Base-by-base conservation (phyloP, 1,140 invertebrate species). In the Calliphora vicina region DNA sequence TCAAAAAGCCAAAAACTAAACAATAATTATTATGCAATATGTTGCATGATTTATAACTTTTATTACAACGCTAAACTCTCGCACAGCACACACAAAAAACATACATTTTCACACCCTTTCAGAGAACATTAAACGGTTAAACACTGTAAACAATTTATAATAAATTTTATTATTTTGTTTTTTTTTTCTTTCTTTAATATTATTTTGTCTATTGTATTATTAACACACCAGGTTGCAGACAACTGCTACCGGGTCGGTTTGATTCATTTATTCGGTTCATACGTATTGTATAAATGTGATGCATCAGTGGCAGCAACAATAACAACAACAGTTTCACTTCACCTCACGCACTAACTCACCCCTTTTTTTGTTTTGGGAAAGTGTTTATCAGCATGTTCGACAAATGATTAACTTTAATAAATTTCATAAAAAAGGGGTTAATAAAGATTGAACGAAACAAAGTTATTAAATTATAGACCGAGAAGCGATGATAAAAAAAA, bases 21-120 rank as follows among this genome's bases (percentile, higher is more conserved):
- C 50, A 61, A 88, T 88, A 87, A 88, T 88, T 88, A 88, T 88
- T 88, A 88, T 88, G 87, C 87, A 88, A 88, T 88, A 88, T 88
- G 87, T 87, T 88, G 87, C 87, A 88, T 88, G 87, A 88, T 88
- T 88, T 88, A 88, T 88, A 86, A 84, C 80, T 85, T 76, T 82
- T 85, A 85, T 74, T 84, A 82, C 74, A 45, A 67, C 20, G n/a
- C 23, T 20, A 6, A 25, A 23, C 10, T 23, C 61, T 8, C 23
- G 23, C 20, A 23, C 4, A 20, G n/a, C 2, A 67, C n/a, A 67
- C 0, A 76, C 15, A 76, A 76, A 76, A 20, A n/a, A 76, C n/a
- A 35, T n/a, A 29, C 27, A 42, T 43, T 42, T 78, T 43, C 35
- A 78, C 74, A 78, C 74, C 74, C 74, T 78, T 78, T n/a, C 35